These are phyloP conservation scores for Apeira syringaria DNA, from an alignment of 2,888 invertebrate species.

Conservation along the genomic window DNA sequence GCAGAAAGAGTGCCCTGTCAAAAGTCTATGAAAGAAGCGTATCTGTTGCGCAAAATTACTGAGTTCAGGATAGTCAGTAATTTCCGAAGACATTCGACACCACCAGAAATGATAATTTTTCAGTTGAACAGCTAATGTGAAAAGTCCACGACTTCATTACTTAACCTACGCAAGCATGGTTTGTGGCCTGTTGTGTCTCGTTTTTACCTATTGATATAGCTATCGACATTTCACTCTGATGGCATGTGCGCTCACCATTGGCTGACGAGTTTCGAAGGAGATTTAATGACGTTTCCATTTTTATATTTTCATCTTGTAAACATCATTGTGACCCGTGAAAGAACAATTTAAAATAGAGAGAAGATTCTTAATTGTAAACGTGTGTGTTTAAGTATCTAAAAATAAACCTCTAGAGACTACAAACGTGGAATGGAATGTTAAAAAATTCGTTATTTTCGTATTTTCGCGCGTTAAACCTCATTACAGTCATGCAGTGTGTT, in stretches of 20 bases:
- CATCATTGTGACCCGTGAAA: too few species aligned
- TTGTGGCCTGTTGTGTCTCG: constrained; percentile 29
- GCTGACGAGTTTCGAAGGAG: constrained; percentile 31
- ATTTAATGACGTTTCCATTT: constrained; percentile 1
- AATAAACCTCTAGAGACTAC: background rate
- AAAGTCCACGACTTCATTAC: constrained; percentile 22
- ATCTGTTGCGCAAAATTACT: too few species aligned
- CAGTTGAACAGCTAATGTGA: constrained; percentile 20
- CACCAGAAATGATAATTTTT: too few species aligned
- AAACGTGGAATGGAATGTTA: constrained; percentile 1
- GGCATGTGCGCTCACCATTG: constrained; percentile 67
- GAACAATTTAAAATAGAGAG: too few species aligned
- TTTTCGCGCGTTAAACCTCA: constrained; percentile 47
- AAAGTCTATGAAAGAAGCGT: too few species aligned
- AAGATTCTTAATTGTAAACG: too few species aligned
- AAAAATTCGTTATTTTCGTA: constrained; percentile 36
- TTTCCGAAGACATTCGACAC: too few species aligned
- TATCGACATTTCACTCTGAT: constrained; percentile 56
- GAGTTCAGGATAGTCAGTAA: too few species aligned
- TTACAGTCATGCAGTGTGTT: constrained; percentile 66
- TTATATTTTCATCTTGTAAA: constrained; percentile 27
- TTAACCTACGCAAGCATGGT: constrained; percentile 28
- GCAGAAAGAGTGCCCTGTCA: too few species aligned
- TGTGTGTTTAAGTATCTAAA: constrained; percentile 5
- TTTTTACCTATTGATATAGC: constrained; percentile 23